phyloP scores from a whole-genome alignment of 2,113 vertebrate species.

The Psilopsiagon aymara region DNA sequence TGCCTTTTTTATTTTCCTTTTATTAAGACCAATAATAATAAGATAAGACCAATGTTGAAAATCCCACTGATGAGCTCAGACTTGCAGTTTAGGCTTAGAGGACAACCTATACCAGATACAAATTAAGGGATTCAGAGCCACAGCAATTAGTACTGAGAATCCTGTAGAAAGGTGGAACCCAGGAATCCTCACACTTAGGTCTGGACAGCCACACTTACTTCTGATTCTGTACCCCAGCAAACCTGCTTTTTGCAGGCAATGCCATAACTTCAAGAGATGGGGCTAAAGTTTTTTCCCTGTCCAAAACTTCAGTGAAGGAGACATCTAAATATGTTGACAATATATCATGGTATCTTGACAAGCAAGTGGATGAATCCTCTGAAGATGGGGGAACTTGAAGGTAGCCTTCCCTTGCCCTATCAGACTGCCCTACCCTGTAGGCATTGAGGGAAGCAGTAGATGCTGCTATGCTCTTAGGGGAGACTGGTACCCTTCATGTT shows the following conservation, averaged over 20 bases:
- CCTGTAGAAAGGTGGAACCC: neutral
- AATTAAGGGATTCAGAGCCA: neutral
- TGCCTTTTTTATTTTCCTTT: neutral
- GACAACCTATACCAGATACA: neutral
- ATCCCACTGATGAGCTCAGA: neutral
- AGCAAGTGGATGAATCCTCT: neutral
- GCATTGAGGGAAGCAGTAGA: neutral
- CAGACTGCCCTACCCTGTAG: neutral
- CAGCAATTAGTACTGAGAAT: neutral
- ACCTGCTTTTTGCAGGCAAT: neutral
- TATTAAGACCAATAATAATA: neutral
- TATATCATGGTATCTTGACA: neutral
- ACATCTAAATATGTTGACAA: neutral
- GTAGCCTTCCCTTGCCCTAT: neutral
- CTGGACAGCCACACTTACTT: neutral
- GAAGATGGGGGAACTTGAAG: neutral
- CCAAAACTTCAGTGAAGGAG: neutral
- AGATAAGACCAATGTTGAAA: neutral
- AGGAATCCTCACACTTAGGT: neutral
- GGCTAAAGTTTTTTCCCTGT: neutral
- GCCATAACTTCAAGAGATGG: neutral
- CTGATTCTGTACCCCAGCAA: neutral
- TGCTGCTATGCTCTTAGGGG: neutral
- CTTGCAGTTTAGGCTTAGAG: neutral
- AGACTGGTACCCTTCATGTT: neutral